These are phyloP conservation scores for Amia ocellicauda DNA, from an alignment of 2,113 vertebrate species.

Conservation along the genomic window DNA sequence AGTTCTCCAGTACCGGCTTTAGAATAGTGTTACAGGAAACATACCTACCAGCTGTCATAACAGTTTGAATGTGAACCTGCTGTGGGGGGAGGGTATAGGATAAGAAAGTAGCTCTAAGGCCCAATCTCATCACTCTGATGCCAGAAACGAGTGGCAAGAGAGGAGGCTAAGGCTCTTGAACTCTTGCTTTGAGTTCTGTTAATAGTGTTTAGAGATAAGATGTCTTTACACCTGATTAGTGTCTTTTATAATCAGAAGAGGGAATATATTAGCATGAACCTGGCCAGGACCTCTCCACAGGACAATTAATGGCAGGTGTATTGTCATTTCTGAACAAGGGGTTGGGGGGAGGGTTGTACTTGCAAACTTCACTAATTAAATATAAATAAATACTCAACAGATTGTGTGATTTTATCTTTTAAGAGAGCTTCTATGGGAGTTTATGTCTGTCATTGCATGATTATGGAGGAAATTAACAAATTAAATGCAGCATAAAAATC, in stretches of 20 bases:
- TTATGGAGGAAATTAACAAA: conserved; percentile 24
- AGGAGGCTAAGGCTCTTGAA: neutral
- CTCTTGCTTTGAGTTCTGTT: conserved; percentile 5
- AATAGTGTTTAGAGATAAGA: conserved; percentile 44
- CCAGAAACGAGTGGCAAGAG: neutral
- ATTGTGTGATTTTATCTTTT: conserved; percentile 40
- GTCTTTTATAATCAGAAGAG: conserved; percentile 45
- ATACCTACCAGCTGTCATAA: too few species aligned
- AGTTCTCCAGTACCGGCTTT: too few species aligned
- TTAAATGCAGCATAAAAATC: too few species aligned
- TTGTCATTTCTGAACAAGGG: conserved; percentile 37
- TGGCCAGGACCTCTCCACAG: conserved; percentile 44
- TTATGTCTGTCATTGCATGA: conserved; percentile 40
- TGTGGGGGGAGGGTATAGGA: too few species aligned
- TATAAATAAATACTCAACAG: conserved; percentile 54
- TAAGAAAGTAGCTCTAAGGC: too few species aligned
- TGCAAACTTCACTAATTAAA: conserved; percentile 51
- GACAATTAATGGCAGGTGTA: conserved; percentile 47
- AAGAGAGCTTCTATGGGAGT: conserved; percentile 29
- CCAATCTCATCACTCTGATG: too few species aligned
- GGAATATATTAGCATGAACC: conserved; percentile 54
- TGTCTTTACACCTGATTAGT: conserved; percentile 58
- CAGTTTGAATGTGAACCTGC: too few species aligned
- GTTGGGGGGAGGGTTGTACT: conserved; percentile 34
- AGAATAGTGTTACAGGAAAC: too few species aligned